Percentiles rank a stretch among this genome's conserved stretches.
phyloP scores from a whole-genome alignment of 2,113 vertebrate genomes.

The Eolophus roseicapilla region DNA sequence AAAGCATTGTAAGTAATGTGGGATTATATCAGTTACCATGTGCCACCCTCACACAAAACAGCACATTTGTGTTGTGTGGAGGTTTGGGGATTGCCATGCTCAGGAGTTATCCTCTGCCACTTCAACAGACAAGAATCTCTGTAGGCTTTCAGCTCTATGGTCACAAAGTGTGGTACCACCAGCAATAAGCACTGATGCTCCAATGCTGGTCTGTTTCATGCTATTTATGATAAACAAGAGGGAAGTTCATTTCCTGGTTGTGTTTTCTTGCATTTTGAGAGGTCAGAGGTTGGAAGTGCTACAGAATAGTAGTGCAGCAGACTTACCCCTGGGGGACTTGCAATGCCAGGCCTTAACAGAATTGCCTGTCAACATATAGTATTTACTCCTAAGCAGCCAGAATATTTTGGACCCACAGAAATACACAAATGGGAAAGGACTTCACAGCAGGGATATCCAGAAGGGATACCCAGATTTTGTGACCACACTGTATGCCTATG shows the following conservation, averaged over 20 bases:
- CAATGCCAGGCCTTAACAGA: not conserved
- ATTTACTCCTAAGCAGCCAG: not conserved
- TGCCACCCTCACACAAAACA: not conserved
- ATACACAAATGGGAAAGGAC: not conserved
- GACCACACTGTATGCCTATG: not conserved
- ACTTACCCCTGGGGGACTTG: accelerated
- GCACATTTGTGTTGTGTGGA: not conserved
- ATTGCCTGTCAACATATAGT: not conserved
- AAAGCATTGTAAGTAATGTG: not conserved
- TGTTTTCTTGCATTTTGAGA: not conserved
- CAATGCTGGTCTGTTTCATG: not conserved
- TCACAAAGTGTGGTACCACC: not conserved
- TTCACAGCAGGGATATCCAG: not conserved
- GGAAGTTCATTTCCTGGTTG: not conserved
- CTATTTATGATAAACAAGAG: not conserved
- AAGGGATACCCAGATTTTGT: not conserved
- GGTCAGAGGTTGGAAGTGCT: not conserved
- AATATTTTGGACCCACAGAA: not conserved
- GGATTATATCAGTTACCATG: not conserved
- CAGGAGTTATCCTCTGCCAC: accelerated
- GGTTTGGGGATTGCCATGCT: accelerated
- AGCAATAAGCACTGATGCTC: not conserved
- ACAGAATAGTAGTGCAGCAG: not conserved
- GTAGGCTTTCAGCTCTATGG: not conserved
- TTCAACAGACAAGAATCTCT: not conserved